Evolutionary conservation across 2,797 vertebrate species (phyloP), one percentile per base, ranked within the genome.

Genomic region (Pseudotriccus pelzelni): DNA sequence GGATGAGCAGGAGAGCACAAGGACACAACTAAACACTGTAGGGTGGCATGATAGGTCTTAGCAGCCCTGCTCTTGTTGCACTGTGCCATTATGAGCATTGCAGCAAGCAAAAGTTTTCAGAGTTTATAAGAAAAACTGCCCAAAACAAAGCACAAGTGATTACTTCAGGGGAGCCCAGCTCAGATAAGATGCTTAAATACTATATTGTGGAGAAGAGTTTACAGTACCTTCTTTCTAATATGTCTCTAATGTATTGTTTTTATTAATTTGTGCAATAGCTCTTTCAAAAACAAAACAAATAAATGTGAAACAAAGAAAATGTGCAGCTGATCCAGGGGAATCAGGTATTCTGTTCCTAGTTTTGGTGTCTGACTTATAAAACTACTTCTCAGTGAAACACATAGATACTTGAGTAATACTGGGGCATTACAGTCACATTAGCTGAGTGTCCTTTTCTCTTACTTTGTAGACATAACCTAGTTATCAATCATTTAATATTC

Each of bases 361-460:
- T 92, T 41, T 85, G 56, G 23, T 56, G 10, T 55, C 47, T 83
- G 47, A 80, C 14, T 66, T 91, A 52, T 3, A 85, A 85, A 94
- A 43, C 7, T 24, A 25, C 11, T 73, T 79, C 37, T 70, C 23
- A 75, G 25, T 30, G n/a, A 10, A 32, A 55, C 15, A 64, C 7
- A 41, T 2, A 68, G 17, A 41, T 60, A 27, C 18, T 37, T 63
- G 12, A 87, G 7, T 55, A 32, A 58, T 66, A 58, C 10, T 46
- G 30, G 6, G 30, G 23, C 22, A 39, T 60, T 69, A 21, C 6
- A 87, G 9, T 24, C 0, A 0, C 25, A 41, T 52, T 72, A 79
- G 14, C 4, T n/a, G 64, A 66, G 30, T 2, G 0, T 49, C 23
- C 10, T 86, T 86, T 91, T 68, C 28, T 63, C 52, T 80, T 80